Evolutionary conservation across 2,888 invertebrate species (phyloP), one percentile per base, ranked within the genome.

Genomic region (Cheiracanthium punctorium): DNA sequence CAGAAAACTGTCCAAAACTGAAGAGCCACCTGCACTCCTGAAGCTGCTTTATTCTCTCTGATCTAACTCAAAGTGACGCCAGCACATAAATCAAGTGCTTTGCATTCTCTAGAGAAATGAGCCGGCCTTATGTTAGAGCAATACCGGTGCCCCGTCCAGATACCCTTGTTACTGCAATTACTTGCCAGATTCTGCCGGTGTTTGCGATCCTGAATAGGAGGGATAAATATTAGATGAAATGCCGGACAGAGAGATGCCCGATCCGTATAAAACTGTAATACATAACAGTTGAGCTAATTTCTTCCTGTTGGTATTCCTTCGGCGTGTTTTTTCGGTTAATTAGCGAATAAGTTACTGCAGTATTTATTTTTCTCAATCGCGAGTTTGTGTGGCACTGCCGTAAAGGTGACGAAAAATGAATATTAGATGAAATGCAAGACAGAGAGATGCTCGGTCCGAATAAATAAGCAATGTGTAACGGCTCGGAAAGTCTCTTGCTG

Each of bases 51-150:
- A 80, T 85, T 85, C 80, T 64, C 73, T 29, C 73, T 79, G 52
- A 85, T 85, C 84, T 85, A 79, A 85, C 84, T 85, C 79, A 73
- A 79, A 85, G 65, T 79, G 84, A 85, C 84, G 73, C 32, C 37
- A 17, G 74, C 7, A 52, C 69, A 85, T 85, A 79, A 85, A 85
- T 85, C 84, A 85, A 37, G 4, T 8, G 37, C 52, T 73, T 65
- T 77, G 82, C 65, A 65, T 72, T 72, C 82, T 82, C 82, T 30
- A 52, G 82, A 82, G 82, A 82, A 75, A 77, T 72, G 77, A 1
- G 24, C 17, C 43, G 43, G 7, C 24, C 58, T 5, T n/a, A 58
- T 58, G 58, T 58, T 58, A 24, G 24, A 58, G 58, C 58, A 58
- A 24, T 58, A 24, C 58, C n/a, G n/a, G 48, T n/a, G 12, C 48